Evolutionary conservation across 2,113 vertebrate genomes (phyloP), one percentile per base, ranked within the genome.

Genomic region (Tapirus terrestris): DNA sequence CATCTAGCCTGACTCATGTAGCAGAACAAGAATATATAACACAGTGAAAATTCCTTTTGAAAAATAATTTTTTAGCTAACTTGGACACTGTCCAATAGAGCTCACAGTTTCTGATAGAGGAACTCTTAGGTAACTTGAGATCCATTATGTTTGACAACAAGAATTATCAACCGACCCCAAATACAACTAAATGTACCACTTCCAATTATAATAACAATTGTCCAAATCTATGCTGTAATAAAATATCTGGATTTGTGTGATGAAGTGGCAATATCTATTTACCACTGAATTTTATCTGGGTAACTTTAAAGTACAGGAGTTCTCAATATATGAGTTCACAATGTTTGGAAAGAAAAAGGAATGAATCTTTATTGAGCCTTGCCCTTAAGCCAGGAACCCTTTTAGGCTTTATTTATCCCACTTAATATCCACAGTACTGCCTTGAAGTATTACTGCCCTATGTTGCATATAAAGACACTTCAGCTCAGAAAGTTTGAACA

Each of bases 21-120:
- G 91, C 89, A 94, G 25, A 86, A 86, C 27, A 91, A 85, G 53
- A 97, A 72, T 94, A 86, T 58, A 45, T 13, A 96, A 67, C 23
- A 36, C 48, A 75, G 18, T 39, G 12, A 87, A 82, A 95, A 91
- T 82, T 94, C 48, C 60, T 81, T 92, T 45, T 76, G 63, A 91
- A 94, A 88, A 70, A 87, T 9, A 65, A 8, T 16, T 31, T 68
- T 91, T 77, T 43, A 76, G 56, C 70, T 86, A 60, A 72, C 8
- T 83, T 95, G 67, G 31, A 56, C 23, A 73, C 51, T 53, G 27
- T 75, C 2, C 14, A 86, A 68, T 61, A 87, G 45, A 92, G 13
- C 1, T 88, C 7, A 29, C 2, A 21, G 51, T 77, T 91, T 95
- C 67, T 91, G 6, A 87, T 21, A 53, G 9, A 80, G 5, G 18